Evolutionary conservation across 2,113 vertebrate genomes (phyloP), one percentile per base, ranked within the genome.

Genomic region (Tiliqua scincoides): DNA sequence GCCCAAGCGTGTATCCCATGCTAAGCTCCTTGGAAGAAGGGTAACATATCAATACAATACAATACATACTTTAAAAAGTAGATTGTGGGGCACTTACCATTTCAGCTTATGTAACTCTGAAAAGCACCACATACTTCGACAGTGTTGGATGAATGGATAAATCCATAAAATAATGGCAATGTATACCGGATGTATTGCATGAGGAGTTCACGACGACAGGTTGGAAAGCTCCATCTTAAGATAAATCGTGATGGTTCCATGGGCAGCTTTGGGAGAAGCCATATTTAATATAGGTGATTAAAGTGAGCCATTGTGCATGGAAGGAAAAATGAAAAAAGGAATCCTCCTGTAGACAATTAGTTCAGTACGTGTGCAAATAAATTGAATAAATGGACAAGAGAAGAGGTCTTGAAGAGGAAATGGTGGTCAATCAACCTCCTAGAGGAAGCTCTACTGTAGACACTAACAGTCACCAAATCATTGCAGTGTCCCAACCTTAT

Each of bases 201-300:
- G 25, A 20, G 1, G 62, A 48, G 10, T 48, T 21, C 37, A n/a
- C 37, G 27, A 43, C 48, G 27, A 37, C 27, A 21, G 27, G 18
- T 4, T n/a, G 43, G 10, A 20, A 20, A 15, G 32, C 6, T 35
- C 59, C 27, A 27, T 14, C 11, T 30, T 48, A 17, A 12, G 8
- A 48, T 21, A 20, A 72, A 63, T 62, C 3, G 17, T 18, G 43
- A n/a, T 54, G 37, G 9, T 35, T 43, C 72, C 1, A 21, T 23
- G 73, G 2, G 48, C 63, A 61, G 70, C 18, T 54, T 65, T 62
- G 20, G 15, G 43, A 72, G n/a, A 43, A 32, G 9, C 9, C 4
- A 20, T 3, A 81, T 76, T 25, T 32, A 0, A 80, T 18, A 0
- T 0, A 3, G 27, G 82, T 0, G 0, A 12, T 74, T 54, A 81